Evolutionary conservation across 2,888 invertebrate species (phyloP), one percentile per base, ranked within the genome.

Genomic region (Thereva nobilitata): DNA sequence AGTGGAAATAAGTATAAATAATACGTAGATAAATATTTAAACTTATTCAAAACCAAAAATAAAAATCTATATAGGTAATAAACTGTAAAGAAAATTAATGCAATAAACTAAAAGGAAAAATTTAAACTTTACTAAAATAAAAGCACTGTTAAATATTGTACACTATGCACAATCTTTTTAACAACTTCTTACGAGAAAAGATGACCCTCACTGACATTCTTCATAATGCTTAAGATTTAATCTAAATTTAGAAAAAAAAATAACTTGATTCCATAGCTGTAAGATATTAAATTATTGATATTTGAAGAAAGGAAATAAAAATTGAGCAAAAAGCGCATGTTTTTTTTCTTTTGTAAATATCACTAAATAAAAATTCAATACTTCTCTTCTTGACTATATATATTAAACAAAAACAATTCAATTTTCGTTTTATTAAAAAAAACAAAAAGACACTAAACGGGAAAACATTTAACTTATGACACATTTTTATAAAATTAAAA

Each of bases 201-300:
- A 52, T 52, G 41, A 66, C 68, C 68, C 68, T 68, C 68, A 68
- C 68, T 38, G 66, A 61, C 54, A 66, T 68, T 68, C 68, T 66
- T 68, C 68, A 66, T 50, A 63, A 44, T 53, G 42, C 37, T 64
- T 53, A 63, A 45, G 41, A 2, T 49, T 9, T 23, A 49, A 64
- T 38, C 7, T 7, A 12, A 49, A 49, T 38, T 12, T 23, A 35
- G 47, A 7, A 47, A 47, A 59, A 41, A 37, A 5, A 12, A 37
- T 47, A 59, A 44, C 42, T 38, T 56, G 56, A 42, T 56, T 56
- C 34, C 42, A 56, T 9, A 35, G 23, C 44, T 56, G 56, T 56
- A 56, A 59, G 49, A 59, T 59, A 59, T 38, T 37, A 23, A 23
- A 23, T 2, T 23, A 23, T 23, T 2, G 23, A 23, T 23, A 23